Percentiles rank a stretch among this genome's conserved stretches.
Evolutionary conservation across 2,797 vertebrate genomes (phyloP).

Genomic region (Scyliorhinus canicula): DNA sequence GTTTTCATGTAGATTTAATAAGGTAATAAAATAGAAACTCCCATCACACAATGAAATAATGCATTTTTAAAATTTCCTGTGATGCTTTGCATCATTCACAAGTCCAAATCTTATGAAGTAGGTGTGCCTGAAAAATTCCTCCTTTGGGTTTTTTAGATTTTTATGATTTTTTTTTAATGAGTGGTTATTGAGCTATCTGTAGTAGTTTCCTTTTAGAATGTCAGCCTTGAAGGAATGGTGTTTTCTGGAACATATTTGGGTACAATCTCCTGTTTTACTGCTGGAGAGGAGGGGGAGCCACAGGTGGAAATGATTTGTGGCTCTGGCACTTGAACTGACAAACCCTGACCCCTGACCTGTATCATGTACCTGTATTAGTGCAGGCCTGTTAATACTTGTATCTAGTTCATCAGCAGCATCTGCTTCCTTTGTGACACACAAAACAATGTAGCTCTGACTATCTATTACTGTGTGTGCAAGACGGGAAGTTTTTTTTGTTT

Average conservation of each 20-base stretch:
- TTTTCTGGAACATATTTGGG: neutral
- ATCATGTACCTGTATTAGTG: constrained; percentile 5
- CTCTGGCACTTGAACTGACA: neutral
- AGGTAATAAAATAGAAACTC: neutral
- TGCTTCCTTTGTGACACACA: neutral
- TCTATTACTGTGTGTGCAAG: neutral
- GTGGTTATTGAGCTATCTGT: neutral
- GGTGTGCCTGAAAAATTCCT: neutral
- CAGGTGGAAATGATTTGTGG: constrained; percentile 3
- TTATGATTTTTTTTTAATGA: neutral
- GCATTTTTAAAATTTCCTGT: neutral
- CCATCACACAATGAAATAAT: neutral
- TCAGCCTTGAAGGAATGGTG: neutral
- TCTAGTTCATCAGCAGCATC: neutral
- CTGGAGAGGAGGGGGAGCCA: neutral
- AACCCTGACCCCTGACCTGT: neutral
- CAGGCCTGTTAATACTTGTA: constrained; percentile 23
- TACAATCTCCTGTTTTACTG: neutral
- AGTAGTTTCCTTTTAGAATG: neutral
- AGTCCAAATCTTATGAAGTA: neutral
- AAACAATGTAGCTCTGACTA: neutral
- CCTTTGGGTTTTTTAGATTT: neutral
- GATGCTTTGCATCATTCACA: neutral
- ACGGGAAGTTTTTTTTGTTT: neutral
- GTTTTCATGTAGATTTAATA: neutral